phyloP scores from a whole-genome alignment of 2,888 invertebrate genomes.

The Adelognathus sp. region DNA sequence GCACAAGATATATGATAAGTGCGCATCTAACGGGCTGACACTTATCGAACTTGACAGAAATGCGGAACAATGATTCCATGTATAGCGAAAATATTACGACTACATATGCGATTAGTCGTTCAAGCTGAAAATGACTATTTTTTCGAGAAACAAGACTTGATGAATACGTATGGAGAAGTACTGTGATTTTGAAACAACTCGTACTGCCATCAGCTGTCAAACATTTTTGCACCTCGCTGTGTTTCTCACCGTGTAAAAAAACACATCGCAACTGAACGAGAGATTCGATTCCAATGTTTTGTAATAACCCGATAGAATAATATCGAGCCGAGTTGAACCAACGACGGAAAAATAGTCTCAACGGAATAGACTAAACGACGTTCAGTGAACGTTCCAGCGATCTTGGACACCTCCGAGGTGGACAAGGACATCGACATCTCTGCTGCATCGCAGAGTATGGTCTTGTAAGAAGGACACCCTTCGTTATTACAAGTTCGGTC shows the following conservation, averaged over 20 bases:
- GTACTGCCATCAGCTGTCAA: conserved; percentile 37
- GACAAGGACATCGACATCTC: conserved; percentile 59
- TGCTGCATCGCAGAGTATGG: conserved; percentile 33
- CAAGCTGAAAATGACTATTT: neutral
- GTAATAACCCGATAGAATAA: conserved; percentile 11
- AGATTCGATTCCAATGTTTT: neutral
- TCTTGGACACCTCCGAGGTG: conserved; percentile 43
- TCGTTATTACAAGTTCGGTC: conserved; percentile 42
- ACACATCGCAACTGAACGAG: neutral
- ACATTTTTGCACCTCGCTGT: neutral
- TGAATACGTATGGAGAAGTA: neutral
- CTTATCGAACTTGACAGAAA: conserved; percentile 4
- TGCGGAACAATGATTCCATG: neutral
- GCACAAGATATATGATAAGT: neutral
- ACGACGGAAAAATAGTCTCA: conserved; percentile 31
- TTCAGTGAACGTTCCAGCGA: conserved; percentile 53
- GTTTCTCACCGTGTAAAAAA: neutral
- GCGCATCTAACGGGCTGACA: neutral
- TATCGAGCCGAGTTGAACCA: conserved; percentile 30
- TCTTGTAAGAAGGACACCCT: conserved; percentile 38
- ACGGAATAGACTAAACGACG: conserved; percentile 54
- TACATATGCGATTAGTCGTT: neutral
- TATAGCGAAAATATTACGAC: no score
- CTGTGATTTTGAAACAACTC: neutral
- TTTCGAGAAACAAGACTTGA: conserved; percentile 17